Percentiles rank a stretch among this genome's conserved stretches.
Evolutionary conservation across 2,888 invertebrate genomes (phyloP).

Genomic region (Erebia palarica): DNA sequence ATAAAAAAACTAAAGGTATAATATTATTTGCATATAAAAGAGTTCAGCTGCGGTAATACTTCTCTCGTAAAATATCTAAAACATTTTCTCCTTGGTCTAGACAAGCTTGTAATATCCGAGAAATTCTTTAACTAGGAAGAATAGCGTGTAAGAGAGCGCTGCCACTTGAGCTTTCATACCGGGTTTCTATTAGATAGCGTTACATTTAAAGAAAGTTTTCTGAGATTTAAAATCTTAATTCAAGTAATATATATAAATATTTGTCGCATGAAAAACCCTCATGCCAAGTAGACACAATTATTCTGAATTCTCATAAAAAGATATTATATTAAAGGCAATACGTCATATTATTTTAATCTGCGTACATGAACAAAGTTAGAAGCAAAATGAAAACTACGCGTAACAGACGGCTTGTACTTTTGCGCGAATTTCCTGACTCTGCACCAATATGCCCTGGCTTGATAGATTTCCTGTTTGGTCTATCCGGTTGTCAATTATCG

Average conservation of each 20-base stretch:
- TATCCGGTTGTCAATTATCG: too few relatives aligned
- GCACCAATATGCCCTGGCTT: too few relatives aligned
- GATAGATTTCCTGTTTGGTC: too few relatives aligned
- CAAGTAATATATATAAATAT: neutral
- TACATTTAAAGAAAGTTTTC: conserved; percentile 50
- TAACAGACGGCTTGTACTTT: too few relatives aligned
- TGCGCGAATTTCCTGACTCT: too few relatives aligned
- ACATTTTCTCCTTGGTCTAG: conserved; percentile 41
- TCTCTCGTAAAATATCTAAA: conserved; percentile 55
- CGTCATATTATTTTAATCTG: too few relatives aligned
- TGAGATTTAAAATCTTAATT: conserved; percentile 36
- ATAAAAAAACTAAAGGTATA: conserved; percentile 39
- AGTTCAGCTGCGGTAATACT: conserved; percentile 44
- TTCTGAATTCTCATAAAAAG: too few relatives aligned
- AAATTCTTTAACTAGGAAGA: conserved; percentile 40
- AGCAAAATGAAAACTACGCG: too few relatives aligned
- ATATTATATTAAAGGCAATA: too few relatives aligned
- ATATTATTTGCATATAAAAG: conserved; percentile 44
- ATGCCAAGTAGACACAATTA: too few relatives aligned
- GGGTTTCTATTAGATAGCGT: conserved; percentile 47
- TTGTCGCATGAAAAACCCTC: too few relatives aligned
- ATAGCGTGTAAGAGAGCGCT: conserved; percentile 49
- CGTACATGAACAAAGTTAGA: too few relatives aligned
- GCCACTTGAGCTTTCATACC: conserved; percentile 55
- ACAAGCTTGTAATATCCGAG: conserved; percentile 46